These are phyloP conservation scores for Acromyrmex heyeri DNA, from an alignment of 1,140 invertebrate genomes.

Conservation along the genomic window DNA sequence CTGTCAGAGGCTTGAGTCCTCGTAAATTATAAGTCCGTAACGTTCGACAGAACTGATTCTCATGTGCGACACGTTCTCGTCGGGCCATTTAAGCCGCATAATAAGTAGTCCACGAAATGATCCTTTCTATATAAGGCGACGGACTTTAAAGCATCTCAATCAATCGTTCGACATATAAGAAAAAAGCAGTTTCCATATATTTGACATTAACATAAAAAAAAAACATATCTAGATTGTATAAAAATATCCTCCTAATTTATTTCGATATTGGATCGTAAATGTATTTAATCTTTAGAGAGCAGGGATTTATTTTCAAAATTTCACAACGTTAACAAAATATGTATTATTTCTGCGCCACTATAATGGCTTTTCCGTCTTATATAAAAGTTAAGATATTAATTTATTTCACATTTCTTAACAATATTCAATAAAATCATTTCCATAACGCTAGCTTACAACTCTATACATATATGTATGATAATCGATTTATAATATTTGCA, in stretches of 20 bases:
- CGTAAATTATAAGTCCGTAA: conserved; percentile 25
- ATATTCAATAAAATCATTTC: conserved; percentile 23
- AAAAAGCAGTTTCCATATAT: conserved; percentile 46
- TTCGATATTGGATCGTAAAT: not conserved
- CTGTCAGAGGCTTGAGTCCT: not conserved
- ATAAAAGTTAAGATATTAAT: not conserved
- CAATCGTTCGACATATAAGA: not conserved
- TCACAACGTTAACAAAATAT: too few species aligned
- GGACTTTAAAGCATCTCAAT: conserved; percentile 1
- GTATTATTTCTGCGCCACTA: too few species aligned
- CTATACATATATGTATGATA: not conserved
- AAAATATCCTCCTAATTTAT: not conserved
- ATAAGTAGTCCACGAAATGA: conserved; percentile 27
- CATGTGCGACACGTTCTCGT: conserved; percentile 21
- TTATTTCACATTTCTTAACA: not conserved
- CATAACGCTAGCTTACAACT: not conserved
- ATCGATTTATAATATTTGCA: conserved; percentile 1
- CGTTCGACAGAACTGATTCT: conserved; percentile 12
- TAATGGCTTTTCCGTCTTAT: too few species aligned
- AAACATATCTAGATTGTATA: not conserved
- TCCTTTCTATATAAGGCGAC: conserved; percentile 37
- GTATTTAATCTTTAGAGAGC: not conserved
- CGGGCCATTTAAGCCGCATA: conserved; percentile 24
- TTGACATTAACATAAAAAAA: not conserved
- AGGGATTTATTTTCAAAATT: too few species aligned